Evolutionary conservation across 2,797 vertebrate species (phyloP).

Genomic region (Characodon lateralis): DNA sequence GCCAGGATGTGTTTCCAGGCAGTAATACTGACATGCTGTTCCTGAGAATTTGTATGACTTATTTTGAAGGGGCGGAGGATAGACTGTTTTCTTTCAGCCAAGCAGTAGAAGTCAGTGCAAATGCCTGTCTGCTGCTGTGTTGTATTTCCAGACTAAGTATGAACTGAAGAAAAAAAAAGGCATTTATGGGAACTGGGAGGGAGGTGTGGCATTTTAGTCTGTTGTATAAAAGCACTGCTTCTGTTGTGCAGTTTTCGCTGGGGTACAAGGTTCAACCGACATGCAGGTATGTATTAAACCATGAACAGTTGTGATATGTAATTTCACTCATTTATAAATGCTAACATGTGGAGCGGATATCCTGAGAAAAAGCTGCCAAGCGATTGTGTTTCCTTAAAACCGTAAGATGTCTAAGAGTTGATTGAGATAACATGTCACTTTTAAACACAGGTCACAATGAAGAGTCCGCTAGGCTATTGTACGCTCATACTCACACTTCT

Average conservation of each 20-base stretch:
- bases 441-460: conserved; percentile 51
- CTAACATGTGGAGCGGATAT: neutral
- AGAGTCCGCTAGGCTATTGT: conserved; percentile 1
- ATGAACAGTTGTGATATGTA: too few relatives aligned
- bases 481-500: conserved; percentile 32
- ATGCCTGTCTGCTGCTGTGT: neutral
- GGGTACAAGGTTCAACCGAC: conserved; percentile 18
- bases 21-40: neutral
- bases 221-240: neutral
- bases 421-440: neutral
- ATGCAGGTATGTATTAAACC: conserved; percentile 26
- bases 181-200: neutral
- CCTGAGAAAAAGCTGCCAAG: neutral
- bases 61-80: neutral
- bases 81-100: neutral
- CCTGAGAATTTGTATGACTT: neutral
- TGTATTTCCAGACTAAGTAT: neutral
- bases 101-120: neutral
- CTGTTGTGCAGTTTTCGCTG: conserved; percentile 10
- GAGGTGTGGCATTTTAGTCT: conserved; percentile 9
- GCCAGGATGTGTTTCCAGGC: neutral
- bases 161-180: conserved; percentile 11
- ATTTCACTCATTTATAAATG: neutral
- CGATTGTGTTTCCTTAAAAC: neutral
- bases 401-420: too few relatives aligned